Percentiles rank a stretch among this genome's conserved stretches.
phyloP scores from a whole-genome alignment of 2,113 vertebrate species.

The Oenanthe melanoleuca region DNA sequence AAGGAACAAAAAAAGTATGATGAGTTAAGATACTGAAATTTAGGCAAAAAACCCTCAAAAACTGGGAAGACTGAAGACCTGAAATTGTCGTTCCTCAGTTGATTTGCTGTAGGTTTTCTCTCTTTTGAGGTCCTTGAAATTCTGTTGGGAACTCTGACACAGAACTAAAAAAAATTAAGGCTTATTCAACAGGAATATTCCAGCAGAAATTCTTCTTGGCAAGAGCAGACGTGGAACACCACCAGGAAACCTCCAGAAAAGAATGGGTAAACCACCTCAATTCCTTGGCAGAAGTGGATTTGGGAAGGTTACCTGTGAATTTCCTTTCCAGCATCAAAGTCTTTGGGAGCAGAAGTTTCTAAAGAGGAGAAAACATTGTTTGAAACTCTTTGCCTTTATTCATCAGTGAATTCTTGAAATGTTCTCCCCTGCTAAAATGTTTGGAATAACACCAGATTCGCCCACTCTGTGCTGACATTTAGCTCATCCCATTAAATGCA shows the following conservation, averaged over 20 bases:
- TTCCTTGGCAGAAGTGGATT: not conserved
- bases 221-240: not conserved
- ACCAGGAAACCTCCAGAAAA: not conserved
- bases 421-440: not conserved
- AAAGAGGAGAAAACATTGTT: not conserved
- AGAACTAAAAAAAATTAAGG: not conserved
- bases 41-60: not conserved
- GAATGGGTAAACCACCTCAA: not conserved
- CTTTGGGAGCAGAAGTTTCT: not conserved
- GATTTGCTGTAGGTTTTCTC: not conserved
- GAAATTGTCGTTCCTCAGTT: not conserved
- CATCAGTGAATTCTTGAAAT: not conserved
- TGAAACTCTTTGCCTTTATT: not conserved
- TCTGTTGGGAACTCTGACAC: not conserved
- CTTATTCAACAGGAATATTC: not conserved
- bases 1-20: not conserved
- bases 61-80: not conserved
- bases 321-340: not conserved
- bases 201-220: not conserved
- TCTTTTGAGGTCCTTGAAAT: not conserved
- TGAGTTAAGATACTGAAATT: not conserved
- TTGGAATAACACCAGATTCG: conserved; percentile 51
- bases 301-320: not conserved
- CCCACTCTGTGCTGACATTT: conserved; percentile 66
- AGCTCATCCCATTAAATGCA: conserved; percentile 24